Evolutionary conservation across 2,797 vertebrate genomes (phyloP).

Genomic region (Urosaurus nigricauda): DNA sequence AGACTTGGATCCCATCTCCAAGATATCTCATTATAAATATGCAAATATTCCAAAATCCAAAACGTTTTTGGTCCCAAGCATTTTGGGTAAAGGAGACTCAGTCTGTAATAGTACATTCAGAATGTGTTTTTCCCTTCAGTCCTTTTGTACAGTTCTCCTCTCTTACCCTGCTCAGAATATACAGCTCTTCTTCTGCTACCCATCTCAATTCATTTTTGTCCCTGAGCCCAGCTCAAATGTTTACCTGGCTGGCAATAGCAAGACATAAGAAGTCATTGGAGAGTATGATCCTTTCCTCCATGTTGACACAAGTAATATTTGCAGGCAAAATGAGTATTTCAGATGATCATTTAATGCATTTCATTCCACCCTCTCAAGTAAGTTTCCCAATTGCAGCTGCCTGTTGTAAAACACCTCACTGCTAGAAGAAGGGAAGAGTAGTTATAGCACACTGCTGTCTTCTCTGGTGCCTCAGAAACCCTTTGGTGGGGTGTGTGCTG

Average conservation of each 20-base stretch:
- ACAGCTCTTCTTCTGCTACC: too few relatives aligned
- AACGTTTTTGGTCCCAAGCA: too few relatives aligned
- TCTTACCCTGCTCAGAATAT: neutral
- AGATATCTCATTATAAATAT: too few relatives aligned
- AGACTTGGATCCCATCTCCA: too few relatives aligned
- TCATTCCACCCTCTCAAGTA: neutral
- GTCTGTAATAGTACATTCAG: neutral
- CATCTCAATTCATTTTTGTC: conserved; percentile 7
- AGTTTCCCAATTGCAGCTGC: too few relatives aligned
- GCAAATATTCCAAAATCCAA: too few relatives aligned
- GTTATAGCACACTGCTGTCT: neutral
- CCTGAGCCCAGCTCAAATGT: neutral
- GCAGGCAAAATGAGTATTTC: neutral
- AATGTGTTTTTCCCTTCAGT: neutral
- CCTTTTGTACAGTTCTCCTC: neutral
- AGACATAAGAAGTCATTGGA: neutral
- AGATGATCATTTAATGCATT: neutral
- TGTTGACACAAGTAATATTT: neutral
- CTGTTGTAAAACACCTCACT: too few relatives aligned
- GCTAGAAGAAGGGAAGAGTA: neutral
- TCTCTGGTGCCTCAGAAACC: neutral
- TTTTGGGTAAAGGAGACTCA: too few relatives aligned
- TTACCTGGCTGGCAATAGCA: neutral
- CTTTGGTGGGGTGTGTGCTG: too few relatives aligned
- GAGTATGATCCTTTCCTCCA: neutral